Base-by-base conservation (phyloP, 1,140 invertebrate species). In the Lasioglossum albipes region DNA sequence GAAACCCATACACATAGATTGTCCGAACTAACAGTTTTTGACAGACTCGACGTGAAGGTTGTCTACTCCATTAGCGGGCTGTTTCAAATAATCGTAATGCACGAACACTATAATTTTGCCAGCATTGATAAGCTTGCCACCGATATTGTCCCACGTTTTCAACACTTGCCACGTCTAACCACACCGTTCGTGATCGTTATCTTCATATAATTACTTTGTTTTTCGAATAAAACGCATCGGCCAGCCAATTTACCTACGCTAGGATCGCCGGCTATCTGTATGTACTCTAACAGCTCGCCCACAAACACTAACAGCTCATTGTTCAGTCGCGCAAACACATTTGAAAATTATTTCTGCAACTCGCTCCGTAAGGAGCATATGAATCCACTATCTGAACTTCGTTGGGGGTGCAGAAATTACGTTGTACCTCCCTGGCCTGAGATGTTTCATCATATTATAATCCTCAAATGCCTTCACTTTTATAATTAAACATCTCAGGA, bases 61-160 rank as follows among this genome's bases (percentile, higher is more conserved):
- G 75, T 64, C 71, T 72, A 36, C 61, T 80, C 77, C 77, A 72
- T 75, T 80, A 71, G 42, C 52, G 41, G 74, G 7, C 41, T 73
- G 49, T 49, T 20, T 81, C 79, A 69, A 77, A 72, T 70, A 79
- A 81, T 85, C 78, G 69, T 69, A 85, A 75, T 41, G 77, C 68
- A 57, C 67, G 77, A 31, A 57, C 42, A 70, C 54, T 65, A 22
- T 74, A 66, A 79, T 74, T 79, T 79, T 52, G 45, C 49, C 41
- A 12, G 42, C 49, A 74, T 74, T 79, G 77, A 79, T 79, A 79
- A 79, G 31, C 57, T 27, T 57, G 20, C 42, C 6, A 41, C 36
- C 57, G 70, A 66, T 31, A 65, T 73, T 66, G 49, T 74, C 66
- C 41, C 20, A 57, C 62, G 62, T 74, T 79, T 57, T 79, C 74